phyloP scores from a whole-genome alignment of 2,113 vertebrate genomes.

The Psilopsiagon aurifrons region DNA sequence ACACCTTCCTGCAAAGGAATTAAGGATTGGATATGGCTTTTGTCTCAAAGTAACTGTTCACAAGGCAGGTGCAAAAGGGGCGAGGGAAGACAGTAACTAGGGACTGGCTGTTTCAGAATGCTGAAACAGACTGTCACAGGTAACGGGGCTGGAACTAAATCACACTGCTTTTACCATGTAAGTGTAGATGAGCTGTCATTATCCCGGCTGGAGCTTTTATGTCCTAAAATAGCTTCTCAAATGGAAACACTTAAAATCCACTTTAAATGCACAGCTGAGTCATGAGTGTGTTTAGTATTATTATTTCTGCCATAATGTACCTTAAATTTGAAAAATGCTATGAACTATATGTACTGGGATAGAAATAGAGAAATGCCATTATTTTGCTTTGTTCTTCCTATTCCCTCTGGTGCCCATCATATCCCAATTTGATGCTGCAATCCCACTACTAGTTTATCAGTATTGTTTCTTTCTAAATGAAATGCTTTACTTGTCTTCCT shows the following conservation, averaged over 20 bases:
- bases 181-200: neutral
- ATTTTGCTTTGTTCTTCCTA: neutral
- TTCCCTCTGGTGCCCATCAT: neutral
- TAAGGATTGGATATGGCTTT: neutral
- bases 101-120: neutral
- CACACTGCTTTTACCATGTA: neutral
- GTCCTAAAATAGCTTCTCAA: slow-evolving; percentile 12
- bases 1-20: neutral
- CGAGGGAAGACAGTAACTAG: neutral
- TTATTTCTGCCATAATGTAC: neutral
- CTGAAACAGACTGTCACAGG: neutral
- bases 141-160: neutral
- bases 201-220: neutral
- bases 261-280: neutral
- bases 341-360: neutral
- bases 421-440: neutral
- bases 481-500: slow-evolving; percentile 23
- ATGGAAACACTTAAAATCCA: neutral
- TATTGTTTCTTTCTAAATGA: slow-evolving; percentile 19
- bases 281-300: neutral
- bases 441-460: neutral
- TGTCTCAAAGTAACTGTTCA: neutral
- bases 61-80: neutral
- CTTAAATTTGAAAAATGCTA: neutral
- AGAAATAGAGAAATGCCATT: neutral